Evolutionary conservation across 2,888 invertebrate species (phyloP), one percentile per base, ranked within the genome.

Genomic region (Fragum fragum): DNA sequence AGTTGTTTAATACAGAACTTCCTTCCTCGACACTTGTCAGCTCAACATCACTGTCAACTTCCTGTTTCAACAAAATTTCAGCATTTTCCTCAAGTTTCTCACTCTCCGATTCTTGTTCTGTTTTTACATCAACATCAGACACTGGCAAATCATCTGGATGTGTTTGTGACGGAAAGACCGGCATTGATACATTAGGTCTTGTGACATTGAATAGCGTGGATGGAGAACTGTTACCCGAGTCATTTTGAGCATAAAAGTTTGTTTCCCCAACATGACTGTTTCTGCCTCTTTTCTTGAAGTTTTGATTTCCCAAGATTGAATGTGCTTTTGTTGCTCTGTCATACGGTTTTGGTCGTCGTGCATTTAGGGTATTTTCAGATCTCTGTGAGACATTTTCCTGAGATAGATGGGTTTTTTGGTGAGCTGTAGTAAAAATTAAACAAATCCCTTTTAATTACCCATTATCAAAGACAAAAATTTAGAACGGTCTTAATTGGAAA

Each of bases 1-100:
- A 42, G 42, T 42, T 36, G 47, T 66, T n/a, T n/a, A 66, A n/a
- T 14, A 36, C 39, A 6, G 26, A 9, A 23, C 36, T 42, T 9
- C 23, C 66, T 16, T 42, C 42, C 21, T 66, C 66, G 6, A 66
- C 42, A 16, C 66, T 42, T 9, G 66, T 66, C 23, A 66, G 66
- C 21, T 66, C 66, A 21, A 66, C 18, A 39, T 66, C 66, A 66
- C 66, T 66, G 42, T 66, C 66, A 47, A 47, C n/a, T 14, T 47
- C 47, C 47, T 47, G 47, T 14, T 47, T 47, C n/a, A 47, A 6
- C 14, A 14, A 9, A 39, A 14, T 47, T 5, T 14, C n/a, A 14
- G 2, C 26, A n/a, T 26, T 36, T 1, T 14, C 18, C 11, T 23
- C 29, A 18, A 3, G 16, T 23, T n/a, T 9, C 9, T 23, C 23